Percentiles rank a stretch among this genome's conserved stretches.
Conservation (phyloP, 2,797 vertebrate genomes). For the Gambelia wislizenii region DNA sequence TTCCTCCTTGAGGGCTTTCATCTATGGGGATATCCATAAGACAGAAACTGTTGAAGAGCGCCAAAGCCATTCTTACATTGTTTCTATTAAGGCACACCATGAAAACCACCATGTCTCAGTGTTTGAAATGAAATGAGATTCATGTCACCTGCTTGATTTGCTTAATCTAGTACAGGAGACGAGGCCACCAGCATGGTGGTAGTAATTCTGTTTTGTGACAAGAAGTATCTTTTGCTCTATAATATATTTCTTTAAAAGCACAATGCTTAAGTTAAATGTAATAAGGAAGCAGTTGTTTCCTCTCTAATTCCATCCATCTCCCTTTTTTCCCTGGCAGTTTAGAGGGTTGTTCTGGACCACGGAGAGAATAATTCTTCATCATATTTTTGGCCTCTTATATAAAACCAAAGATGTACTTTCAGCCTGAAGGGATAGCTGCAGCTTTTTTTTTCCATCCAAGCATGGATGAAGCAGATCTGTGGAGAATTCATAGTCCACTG, state of each 20-base stretch:
- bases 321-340: neutral
- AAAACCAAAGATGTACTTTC: constrained; percentile 6
- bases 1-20: neutral
- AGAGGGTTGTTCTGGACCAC: constrained; percentile 10
- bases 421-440: constrained; percentile 7
- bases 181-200: neutral
- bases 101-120: neutral
- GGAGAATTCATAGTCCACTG: neutral
- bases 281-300: neutral
- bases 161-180: no score
- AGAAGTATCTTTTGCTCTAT: neutral
- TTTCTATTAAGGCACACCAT: neutral
- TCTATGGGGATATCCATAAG: neutral
- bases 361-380: constrained; percentile 15
- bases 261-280: neutral
- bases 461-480: constrained; percentile 12
- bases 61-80: neutral
- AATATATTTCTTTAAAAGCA: neutral
- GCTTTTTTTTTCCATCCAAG: constrained; percentile 1
- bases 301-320: neutral
- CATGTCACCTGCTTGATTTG: neutral
- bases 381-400: constrained; percentile 16
- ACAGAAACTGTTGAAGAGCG: neutral
- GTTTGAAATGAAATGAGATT: neutral
- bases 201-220: neutral